These are phyloP conservation scores for Thoracochromis brauschi DNA, from an alignment of 2,113 vertebrate genomes.

Conservation along the genomic window DNA sequence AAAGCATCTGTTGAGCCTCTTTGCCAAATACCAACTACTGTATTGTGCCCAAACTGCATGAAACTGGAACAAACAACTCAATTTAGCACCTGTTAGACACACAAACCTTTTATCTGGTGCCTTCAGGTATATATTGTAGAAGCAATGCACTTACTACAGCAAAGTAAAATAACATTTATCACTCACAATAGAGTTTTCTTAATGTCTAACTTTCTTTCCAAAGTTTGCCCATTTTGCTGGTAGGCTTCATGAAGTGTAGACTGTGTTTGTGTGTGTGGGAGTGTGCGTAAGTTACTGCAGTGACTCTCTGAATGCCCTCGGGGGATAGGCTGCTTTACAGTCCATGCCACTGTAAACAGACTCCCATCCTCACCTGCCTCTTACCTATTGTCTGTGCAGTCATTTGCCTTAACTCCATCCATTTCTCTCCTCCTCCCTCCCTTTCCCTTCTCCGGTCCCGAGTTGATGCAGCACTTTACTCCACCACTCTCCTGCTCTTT, in stretches of 20 bases:
- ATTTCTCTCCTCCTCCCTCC: neutral
- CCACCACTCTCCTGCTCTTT: neutral
- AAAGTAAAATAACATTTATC: neutral
- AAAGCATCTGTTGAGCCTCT: neutral
- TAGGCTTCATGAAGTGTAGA: neutral
- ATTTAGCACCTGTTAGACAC: slow-evolving; percentile 1
- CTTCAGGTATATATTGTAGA: neutral
- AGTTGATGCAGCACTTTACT: slow-evolving; percentile 20
- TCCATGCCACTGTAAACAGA: slow-evolving; percentile 28
- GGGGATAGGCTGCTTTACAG: slow-evolving; percentile 21
- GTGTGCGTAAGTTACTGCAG: slow-evolving; percentile 13
- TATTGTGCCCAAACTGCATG: neutral
- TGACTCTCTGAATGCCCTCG: slow-evolving; percentile 1
- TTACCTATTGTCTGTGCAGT: neutral
- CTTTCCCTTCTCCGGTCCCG: neutral
- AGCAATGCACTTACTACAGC: neutral
- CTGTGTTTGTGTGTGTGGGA: neutral
- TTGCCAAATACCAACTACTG: neutral
- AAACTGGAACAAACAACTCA: slow-evolving; percentile 4
- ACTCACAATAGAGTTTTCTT: neutral
- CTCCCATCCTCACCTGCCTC: slow-evolving; percentile 17
- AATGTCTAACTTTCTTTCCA: neutral
- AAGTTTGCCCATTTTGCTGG: neutral
- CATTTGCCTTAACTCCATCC: slow-evolving; percentile 19
- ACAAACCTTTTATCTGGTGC: neutral